These are phyloP conservation scores for Sarotherodon lohbergeri DNA, from an alignment of 2,113 vertebrate species.

Conservation along the genomic window DNA sequence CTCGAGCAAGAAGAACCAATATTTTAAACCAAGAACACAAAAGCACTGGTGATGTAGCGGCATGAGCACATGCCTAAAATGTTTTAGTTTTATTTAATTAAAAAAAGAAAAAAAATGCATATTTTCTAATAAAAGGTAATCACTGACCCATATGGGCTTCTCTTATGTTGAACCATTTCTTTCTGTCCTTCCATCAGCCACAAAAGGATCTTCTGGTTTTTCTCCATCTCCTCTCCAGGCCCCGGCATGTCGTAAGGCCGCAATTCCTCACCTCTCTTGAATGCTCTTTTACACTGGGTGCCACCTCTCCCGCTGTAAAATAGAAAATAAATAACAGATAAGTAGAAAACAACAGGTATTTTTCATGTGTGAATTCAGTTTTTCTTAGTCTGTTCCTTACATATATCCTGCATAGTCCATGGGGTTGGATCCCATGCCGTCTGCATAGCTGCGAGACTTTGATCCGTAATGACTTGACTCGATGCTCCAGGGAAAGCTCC, in stretches of 20 bases:
- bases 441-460: slow-evolving; percentile 81
- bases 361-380: background rate
- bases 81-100: background rate
- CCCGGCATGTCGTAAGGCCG: slow-evolving; percentile 68
- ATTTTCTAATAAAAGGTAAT: background rate
- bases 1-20: background rate
- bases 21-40: background rate
- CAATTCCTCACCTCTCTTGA: slow-evolving; percentile 71
- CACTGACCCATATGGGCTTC: slow-evolving; percentile 82
- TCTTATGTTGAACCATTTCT: slow-evolving; percentile 84
- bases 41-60: rapidly evolving
- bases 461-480: slow-evolving; percentile 78
- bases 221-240: slow-evolving; percentile 80
- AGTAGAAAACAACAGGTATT: background rate
- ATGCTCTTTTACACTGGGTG: slow-evolving; percentile 73
- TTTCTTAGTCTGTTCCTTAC: slow-evolving; percentile 32
- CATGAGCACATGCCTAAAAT: background rate
- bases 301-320: slow-evolving; percentile 73
- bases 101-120: rapidly evolving
- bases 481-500: slow-evolving; percentile 73
- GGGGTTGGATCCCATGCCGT: slow-evolving; percentile 63
- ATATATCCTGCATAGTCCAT: slow-evolving; percentile 75
- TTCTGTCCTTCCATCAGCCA: slow-evolving; percentile 95
- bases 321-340: background rate
- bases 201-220: slow-evolving; percentile 91